These are phyloP conservation scores for Anser brachyrhynchus DNA, from an alignment of 2,113 vertebrate genomes.

Conservation along the genomic window DNA sequence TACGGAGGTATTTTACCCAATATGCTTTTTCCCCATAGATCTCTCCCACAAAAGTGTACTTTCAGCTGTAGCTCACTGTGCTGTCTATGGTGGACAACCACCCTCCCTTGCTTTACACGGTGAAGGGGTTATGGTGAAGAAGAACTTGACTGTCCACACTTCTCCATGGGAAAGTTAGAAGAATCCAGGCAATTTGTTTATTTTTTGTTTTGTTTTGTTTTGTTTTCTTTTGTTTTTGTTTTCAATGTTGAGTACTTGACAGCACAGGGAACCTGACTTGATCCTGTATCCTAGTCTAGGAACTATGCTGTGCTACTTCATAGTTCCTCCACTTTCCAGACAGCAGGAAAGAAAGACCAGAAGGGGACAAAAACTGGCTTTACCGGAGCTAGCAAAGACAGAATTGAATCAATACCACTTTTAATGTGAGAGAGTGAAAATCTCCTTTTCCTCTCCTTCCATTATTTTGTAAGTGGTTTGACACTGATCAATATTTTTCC, in stretches of 20 bases:
- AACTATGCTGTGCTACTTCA: background rate
- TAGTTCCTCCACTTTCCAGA: background rate
- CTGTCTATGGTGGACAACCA: too few species aligned
- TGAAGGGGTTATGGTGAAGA: background rate
- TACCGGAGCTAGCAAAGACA: background rate
- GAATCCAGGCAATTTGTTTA: background rate
- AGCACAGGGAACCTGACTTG: background rate
- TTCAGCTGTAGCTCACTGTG: background rate
- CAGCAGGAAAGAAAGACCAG: background rate
- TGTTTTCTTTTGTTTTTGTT: too few species aligned
- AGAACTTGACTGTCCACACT: background rate
- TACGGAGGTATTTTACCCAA: background rate
- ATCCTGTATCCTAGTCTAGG: background rate
- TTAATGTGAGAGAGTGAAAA: background rate
- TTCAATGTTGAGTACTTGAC: background rate
- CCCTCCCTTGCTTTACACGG: background rate
- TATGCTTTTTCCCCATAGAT: background rate
- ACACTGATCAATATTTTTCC: background rate
- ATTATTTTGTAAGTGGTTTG: slow-evolving; percentile 17
- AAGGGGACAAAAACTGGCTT: background rate
- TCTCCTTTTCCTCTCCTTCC: background rate
- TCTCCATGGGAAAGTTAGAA: background rate
- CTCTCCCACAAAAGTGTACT: background rate
- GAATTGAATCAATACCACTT: slow-evolving; percentile 8
- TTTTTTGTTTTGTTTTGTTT: background rate